Evolutionary conservation across 2,797 vertebrate genomes (phyloP).

Genomic region (Caiman crocodilus): DNA sequence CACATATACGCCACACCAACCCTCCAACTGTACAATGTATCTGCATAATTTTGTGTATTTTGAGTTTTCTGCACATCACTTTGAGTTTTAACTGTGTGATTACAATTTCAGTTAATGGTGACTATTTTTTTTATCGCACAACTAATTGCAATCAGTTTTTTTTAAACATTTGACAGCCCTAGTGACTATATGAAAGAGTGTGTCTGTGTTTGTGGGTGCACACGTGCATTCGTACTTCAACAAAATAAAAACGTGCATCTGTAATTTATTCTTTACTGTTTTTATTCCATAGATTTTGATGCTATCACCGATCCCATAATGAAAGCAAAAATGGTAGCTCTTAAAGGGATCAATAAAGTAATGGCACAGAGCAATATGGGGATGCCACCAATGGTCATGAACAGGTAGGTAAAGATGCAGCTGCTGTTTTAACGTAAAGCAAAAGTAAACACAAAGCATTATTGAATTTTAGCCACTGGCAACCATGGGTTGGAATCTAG

Average conservation of each 20-base stretch:
- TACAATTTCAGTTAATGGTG: no score
- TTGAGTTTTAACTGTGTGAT: no score
- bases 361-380: constrained; percentile 99
- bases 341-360: constrained; percentile 99
- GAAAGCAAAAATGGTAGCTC: constrained; percentile 99
- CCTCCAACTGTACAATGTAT: no score
- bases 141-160: no score
- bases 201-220: no score
- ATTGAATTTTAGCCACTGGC: background rate
- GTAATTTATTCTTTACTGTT: background rate
- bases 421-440: background rate
- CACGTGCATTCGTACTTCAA: background rate
- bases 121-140: no score
- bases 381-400: constrained; percentile 94
- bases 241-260: background rate
- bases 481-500: no score
- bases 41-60: no score
- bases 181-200: no score
- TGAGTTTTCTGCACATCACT: no score
- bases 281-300: constrained; percentile 91
- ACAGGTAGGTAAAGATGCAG: constrained; percentile 85
- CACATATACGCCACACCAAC: no score
- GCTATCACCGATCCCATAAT: constrained; percentile 98
- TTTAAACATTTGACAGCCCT: no score
- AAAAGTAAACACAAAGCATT: background rate